Evolutionary conservation across 2,888 invertebrate species (phyloP).

Genomic region (Pardosa pseudoannulata): DNA sequence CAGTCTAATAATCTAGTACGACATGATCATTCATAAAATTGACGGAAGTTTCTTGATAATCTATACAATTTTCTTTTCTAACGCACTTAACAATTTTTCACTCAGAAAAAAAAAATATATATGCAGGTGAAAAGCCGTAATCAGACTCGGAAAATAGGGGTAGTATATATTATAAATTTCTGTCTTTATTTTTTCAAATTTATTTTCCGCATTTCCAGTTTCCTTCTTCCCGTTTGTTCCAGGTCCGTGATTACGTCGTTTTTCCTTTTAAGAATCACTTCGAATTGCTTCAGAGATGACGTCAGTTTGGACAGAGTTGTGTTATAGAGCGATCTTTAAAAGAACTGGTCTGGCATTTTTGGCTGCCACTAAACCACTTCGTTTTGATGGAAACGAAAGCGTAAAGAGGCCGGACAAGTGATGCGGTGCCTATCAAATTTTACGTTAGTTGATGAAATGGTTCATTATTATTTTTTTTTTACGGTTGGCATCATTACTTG

Average conservation of each 20-base stretch:
- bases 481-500: too few relatives aligned
- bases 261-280: background rate
- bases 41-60: background rate
- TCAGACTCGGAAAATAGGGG: background rate
- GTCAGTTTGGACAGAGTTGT: too few relatives aligned
- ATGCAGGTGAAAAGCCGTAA: background rate
- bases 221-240: slow-evolving; percentile 14
- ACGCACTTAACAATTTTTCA: background rate
- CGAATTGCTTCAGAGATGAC: too few relatives aligned
- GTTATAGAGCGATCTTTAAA: too few relatives aligned
- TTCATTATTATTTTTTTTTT: too few relatives aligned
- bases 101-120: background rate
- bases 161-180: background rate
- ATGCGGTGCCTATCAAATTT: too few relatives aligned
- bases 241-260: background rate
- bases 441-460: too few relatives aligned
- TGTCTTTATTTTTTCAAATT: background rate
- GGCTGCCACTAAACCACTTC: too few relatives aligned
- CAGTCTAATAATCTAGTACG: background rate
- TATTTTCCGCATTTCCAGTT: background rate
- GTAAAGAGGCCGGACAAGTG: too few relatives aligned
- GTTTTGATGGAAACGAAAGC: too few relatives aligned
- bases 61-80: background rate
- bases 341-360: too few relatives aligned
- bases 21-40: background rate